These are phyloP conservation scores for Euclidia mi DNA, from an alignment of 2,888 invertebrate species.

Conservation along the genomic window DNA sequence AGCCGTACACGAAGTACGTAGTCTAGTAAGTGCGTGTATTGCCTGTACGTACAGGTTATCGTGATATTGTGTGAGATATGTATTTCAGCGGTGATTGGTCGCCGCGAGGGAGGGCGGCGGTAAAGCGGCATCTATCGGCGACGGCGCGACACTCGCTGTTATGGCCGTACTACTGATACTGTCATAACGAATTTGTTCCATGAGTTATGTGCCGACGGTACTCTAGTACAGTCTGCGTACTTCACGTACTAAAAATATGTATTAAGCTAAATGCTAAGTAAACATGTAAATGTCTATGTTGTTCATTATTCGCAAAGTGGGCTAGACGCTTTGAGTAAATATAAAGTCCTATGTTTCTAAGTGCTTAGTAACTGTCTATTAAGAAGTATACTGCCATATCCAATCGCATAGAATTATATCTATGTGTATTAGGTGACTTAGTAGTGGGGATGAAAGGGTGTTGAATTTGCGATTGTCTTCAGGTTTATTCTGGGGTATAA, in stretches of 20 bases:
- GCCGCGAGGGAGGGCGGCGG: slow-evolving; percentile 26
- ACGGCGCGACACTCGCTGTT: slow-evolving; percentile 29
- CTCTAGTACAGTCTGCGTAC: not conserved
- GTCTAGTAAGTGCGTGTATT: slow-evolving; percentile 14
- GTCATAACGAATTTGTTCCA: slow-evolving; percentile 42
- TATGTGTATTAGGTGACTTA: no score
- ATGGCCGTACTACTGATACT: slow-evolving; percentile 38
- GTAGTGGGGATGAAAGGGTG: no score
- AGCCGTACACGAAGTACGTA: no score
- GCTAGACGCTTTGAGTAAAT: no score
- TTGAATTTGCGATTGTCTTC: no score
- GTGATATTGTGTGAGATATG: slow-evolving; percentile 56
- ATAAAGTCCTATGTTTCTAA: no score
- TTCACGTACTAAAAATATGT: not conserved
- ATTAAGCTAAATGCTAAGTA: not conserved
- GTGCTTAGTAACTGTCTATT: no score
- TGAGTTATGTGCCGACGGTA: slow-evolving; percentile 30
- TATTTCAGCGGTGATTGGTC: slow-evolving; percentile 58
- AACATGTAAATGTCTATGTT: not conserved
- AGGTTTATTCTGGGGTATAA: no score
- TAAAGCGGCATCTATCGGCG: slow-evolving; percentile 59
- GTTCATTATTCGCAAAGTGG: not conserved
- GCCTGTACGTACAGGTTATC: slow-evolving; percentile 27
- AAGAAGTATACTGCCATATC: no score
- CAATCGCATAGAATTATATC: no score